Conservation (phyloP, 2,113 vertebrate species). For the Telmatochromis brachygnathus region DNA sequence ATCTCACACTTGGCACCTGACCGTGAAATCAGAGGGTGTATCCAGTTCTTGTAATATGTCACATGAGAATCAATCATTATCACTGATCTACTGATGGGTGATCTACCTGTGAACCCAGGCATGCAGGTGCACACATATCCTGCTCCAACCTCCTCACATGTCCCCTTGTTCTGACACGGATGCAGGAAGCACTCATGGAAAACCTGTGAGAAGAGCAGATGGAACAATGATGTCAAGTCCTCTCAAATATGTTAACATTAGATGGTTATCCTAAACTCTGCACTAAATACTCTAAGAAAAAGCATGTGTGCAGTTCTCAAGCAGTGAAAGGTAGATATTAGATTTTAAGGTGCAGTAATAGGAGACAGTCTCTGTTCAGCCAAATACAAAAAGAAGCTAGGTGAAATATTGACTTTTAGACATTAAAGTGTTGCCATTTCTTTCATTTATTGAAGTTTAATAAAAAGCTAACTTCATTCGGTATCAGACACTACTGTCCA, state of each 20-base stretch:
- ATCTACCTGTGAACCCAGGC: slow-evolving; percentile 73
- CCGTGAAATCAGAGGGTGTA: not conserved
- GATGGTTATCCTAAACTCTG: not conserved
- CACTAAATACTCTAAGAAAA: not conserved
- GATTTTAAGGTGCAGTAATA: not conserved
- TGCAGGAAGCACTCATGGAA: slow-evolving; percentile 96
- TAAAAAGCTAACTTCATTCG: not conserved
- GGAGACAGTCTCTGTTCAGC: not conserved
- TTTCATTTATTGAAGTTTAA: not conserved
- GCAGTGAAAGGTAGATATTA: not conserved
- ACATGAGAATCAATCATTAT: not conserved
- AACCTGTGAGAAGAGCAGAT: slow-evolving; percentile 68
- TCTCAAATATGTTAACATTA: not conserved
- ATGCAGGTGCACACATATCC: slow-evolving; percentile 88
- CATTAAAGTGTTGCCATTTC: not conserved
- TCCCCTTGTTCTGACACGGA: slow-evolving; percentile 89
- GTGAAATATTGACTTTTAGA: not conserved
- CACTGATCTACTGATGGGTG: not conserved
- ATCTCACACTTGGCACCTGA: slow-evolving; percentile 92
- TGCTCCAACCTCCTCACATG: slow-evolving; percentile 87
- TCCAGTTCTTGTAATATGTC: not conserved
- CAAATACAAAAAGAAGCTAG: not conserved
- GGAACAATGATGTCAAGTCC: not conserved
- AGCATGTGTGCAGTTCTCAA: not conserved
- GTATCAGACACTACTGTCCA: not conserved